Percentiles rank a stretch among this genome's conserved stretches.
Evolutionary conservation across 2,888 invertebrate species (phyloP).

Genomic region (Bibio marci): DNA sequence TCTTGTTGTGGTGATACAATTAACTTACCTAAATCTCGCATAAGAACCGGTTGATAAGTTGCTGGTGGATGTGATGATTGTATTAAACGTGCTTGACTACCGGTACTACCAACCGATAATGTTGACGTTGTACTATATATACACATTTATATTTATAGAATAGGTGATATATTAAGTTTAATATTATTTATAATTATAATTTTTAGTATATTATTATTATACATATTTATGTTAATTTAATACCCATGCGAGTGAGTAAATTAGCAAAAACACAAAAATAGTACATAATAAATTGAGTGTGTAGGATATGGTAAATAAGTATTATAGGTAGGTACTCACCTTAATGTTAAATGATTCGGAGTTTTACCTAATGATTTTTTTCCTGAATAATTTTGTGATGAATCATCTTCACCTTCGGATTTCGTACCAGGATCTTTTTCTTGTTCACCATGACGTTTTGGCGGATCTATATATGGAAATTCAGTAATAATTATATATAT

Average conservation of each 20-base stretch:
- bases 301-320: not conserved
- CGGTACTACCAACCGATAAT: constrained; percentile 82
- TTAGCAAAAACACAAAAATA: not conserved
- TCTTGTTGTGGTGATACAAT: constrained; percentile 25
- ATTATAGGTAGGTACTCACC: constrained; percentile 31
- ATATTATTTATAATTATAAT: not conserved
- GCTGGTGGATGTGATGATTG: constrained; percentile 88
- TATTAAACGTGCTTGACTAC: constrained; percentile 82
- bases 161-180: no score
- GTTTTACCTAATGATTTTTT: constrained; percentile 63
- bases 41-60: constrained; percentile 74
- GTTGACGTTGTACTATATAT: constrained; percentile 73
- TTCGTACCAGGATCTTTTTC: constrained; percentile 59
- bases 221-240: not conserved
- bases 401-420: constrained; percentile 75
- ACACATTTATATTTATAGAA: constrained; percentile 1
- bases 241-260: not conserved
- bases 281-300: constrained; percentile 2
- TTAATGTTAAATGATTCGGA: constrained; percentile 81
- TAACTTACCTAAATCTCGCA: constrained; percentile 76
- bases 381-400: constrained; percentile 48
- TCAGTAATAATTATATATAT: not conserved
- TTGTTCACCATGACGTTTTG: constrained; percentile 31
- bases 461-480: constrained; percentile 13
- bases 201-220: not conserved